Evolutionary conservation across 2,888 invertebrate genomes (phyloP), one percentile per base, ranked within the genome.

Genomic region (Scaptodrosophila latifasciaeformis): DNA sequence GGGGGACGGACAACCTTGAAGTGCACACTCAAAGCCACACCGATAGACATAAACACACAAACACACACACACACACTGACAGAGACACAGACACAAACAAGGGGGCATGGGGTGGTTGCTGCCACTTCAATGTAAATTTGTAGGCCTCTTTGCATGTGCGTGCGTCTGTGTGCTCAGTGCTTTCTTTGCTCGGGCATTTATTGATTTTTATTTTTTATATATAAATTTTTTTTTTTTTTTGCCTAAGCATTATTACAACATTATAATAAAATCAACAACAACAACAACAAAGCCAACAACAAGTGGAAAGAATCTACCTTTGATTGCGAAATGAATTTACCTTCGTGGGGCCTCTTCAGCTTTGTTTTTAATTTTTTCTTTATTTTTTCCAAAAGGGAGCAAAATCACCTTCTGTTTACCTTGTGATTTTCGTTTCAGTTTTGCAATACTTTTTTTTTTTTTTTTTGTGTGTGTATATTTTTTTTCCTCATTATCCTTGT

Each of bases 121-220:
- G n/a, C n/a, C n/a, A n/a, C 21, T 24, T 42, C 35, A 29, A 58
- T 62, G 66, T 49, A 70, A 53, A 67, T 66, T 66, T 56, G 12
- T 31, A 29, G 27, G 10, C 18, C 29, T 1, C 43, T 10, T 17
- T 30, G 24, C 54, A 59, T 54, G 54, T 46, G 40, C 48, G 44
- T 40, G 48, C 31, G 35, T 29, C 44, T 29, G 18, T 13, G 15
- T 24, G 49, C 52, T 58, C 62, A n/a, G n/a, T n/a, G n/a, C 61
- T 69, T 65, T 42, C 34, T 30, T 50, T 63, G 62, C 37, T 31
- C 44, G 75, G 67, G 67, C 74, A 60, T 75, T 67, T 81, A 81
- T 81, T 72, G 81, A 72, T 72, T 78, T 74, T 74, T 67, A 49
- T 56, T 34, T n/a, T n/a, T n/a, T n/a, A n/a, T n/a, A n/a, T n/a